These are phyloP conservation scores for Dunckerocampus dactyliophorus DNA, from an alignment of 2,113 vertebrate species.

Conservation along the genomic window DNA sequence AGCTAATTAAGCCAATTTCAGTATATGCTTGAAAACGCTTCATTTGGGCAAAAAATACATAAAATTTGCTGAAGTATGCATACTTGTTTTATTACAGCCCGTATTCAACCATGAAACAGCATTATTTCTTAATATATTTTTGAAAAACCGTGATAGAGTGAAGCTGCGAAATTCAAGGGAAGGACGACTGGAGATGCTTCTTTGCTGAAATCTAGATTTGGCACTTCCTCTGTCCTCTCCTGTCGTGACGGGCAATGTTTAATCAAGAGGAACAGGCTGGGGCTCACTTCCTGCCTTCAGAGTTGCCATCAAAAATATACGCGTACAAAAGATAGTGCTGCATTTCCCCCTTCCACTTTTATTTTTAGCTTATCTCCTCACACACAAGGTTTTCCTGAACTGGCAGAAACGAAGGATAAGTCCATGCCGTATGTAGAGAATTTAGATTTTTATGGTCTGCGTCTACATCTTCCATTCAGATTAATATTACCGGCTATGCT, in stretches of 20 bases:
- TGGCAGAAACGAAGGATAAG: not conserved
- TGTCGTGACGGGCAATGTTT: conserved; percentile 39
- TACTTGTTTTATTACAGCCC: no score
- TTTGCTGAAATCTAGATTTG: conserved; percentile 35
- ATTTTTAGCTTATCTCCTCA: conserved; percentile 18
- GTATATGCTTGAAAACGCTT: no score
- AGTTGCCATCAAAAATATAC: conserved; percentile 13
- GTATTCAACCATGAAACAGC: no score
- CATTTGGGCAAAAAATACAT: no score
- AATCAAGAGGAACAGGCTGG: conserved; percentile 56
- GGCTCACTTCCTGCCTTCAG: conserved; percentile 55
- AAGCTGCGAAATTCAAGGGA: no score
- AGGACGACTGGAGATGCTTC: not conserved
- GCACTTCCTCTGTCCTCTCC: conserved; percentile 51
- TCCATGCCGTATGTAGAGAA: not conserved
- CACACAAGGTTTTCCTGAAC: conserved; percentile 6
- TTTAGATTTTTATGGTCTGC: not conserved
- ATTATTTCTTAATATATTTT: no score
- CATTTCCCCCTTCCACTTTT: conserved; percentile 7
- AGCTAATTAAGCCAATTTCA: no score
- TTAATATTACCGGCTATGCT: not conserved
- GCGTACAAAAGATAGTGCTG: conserved; percentile 13
- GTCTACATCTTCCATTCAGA: not conserved
- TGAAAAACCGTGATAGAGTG: no score
- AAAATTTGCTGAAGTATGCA: no score